Conservation (phyloP, 1,140 invertebrate genomes). For the Drosophila baimaii region DNA sequence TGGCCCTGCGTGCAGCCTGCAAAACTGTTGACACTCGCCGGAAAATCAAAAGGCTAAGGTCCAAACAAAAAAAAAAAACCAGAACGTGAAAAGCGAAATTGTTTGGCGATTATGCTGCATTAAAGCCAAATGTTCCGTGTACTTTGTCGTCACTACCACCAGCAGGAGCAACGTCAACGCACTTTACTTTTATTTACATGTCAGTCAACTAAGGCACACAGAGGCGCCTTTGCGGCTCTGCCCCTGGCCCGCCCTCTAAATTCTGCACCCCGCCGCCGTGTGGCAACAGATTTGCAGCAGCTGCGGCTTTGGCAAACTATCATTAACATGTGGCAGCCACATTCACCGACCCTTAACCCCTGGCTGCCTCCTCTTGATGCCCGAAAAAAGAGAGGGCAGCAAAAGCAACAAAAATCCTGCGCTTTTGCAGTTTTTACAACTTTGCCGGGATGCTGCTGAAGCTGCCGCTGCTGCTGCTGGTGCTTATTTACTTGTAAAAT, state of each 20-base stretch:
- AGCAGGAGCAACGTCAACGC: conserved; percentile 43
- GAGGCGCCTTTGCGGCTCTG: not conserved
- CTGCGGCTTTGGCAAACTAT: conserved; percentile 60
- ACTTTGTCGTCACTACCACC: conserved; percentile 32
- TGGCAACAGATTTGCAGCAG: conserved; percentile 74
- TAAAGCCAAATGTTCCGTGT: conserved; percentile 77
- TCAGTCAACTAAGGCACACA: conserved; percentile 50
- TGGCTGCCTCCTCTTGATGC: conserved; percentile 26
- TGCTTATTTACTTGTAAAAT: conserved; percentile 76
- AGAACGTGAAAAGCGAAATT: conserved; percentile 70
- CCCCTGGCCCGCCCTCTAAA: not conserved
- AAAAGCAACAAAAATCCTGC: conserved; percentile 37
- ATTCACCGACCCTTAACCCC: conserved; percentile 19
- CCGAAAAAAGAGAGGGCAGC: not conserved
- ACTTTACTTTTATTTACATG: conserved; percentile 79
- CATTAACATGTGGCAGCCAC: conserved; percentile 65
- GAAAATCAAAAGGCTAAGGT: conserved; percentile 55
- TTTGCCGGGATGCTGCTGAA: conserved; percentile 18
- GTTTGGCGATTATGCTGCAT: conserved; percentile 79
- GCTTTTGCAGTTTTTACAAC: conserved; percentile 56
- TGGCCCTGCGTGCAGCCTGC: conserved; percentile 65
- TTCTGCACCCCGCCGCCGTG: conserved; percentile 7
- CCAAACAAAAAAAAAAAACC: too few relatives aligned
- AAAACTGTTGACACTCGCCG: conserved; percentile 75
- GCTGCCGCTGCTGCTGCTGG: conserved; percentile 3